Conservation (phyloP, 1,140 invertebrate species). For the Drosophila sp. region DNA sequence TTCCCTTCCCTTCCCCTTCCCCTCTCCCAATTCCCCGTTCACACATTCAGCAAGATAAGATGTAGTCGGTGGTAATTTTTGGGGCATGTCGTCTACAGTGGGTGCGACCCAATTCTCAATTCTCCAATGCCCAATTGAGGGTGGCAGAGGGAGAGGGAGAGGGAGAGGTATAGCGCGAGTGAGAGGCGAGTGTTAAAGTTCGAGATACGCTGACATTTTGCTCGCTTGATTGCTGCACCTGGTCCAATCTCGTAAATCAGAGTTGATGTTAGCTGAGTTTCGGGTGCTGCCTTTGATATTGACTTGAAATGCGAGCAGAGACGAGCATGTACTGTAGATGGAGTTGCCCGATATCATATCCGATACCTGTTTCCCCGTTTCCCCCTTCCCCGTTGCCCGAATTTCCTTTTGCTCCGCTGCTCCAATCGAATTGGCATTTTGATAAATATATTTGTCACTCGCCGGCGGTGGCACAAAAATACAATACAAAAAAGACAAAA, state of each 20-base stretch:
- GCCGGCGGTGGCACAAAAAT: constrained; percentile 25
- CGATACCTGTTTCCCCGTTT: constrained; percentile 52
- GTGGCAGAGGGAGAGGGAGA: no score
- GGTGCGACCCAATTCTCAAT: constrained; percentile 16
- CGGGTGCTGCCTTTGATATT: constrained; percentile 34
- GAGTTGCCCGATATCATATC: constrained; percentile 38
- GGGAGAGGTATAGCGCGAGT: no score
- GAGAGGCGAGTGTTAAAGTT: constrained; percentile 47
- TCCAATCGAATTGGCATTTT: constrained; percentile 59
- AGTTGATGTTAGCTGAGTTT: constrained; percentile 21
- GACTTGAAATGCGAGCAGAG: constrained; percentile 54
- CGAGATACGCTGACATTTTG: constrained; percentile 25
- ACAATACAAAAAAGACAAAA: constrained; percentile 16
- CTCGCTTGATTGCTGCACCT: constrained; percentile 39
- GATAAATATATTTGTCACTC: constrained; percentile 83
- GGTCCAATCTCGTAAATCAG: constrained; percentile 48
- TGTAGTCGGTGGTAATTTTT: constrained; percentile 38
- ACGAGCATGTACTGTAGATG: constrained; percentile 51
- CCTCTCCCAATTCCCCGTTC: constrained; percentile 12
- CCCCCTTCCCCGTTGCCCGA: no score
- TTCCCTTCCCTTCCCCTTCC: neutral
- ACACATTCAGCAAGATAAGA: constrained; percentile 60
- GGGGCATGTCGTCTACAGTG: constrained; percentile 22
- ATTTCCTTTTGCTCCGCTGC: neutral
- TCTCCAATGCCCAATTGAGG: neutral